phyloP scores from a whole-genome alignment of 2,113 vertebrate species.

The Anguilla japonica region DNA sequence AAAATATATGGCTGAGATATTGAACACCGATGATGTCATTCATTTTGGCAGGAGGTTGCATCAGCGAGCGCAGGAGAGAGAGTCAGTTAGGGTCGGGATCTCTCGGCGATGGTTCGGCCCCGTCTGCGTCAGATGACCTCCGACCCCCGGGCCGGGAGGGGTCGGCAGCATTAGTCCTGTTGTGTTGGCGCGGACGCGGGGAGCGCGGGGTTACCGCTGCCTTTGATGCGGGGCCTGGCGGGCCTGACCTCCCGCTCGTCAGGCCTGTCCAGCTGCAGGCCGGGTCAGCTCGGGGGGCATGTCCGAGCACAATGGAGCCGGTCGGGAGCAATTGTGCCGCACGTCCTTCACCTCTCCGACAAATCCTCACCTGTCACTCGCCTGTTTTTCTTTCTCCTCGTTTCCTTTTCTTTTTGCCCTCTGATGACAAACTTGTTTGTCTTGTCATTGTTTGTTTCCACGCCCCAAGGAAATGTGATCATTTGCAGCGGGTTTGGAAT shows the following conservation, averaged over 20 bases:
- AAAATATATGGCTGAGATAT: not conserved
- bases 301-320: slow-evolving; percentile 48
- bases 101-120: slow-evolving; percentile 27
- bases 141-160: slow-evolving; percentile 43
- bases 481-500: not conserved
- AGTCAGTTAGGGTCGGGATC: not conserved
- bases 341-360: not conserved
- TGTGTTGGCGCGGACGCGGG: slow-evolving; percentile 44
- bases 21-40: not conserved
- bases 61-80: not conserved
- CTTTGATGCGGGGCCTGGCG: slow-evolving; percentile 59
- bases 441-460: not conserved
- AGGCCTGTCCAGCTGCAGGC: slow-evolving; percentile 54
- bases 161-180: slow-evolving; percentile 54
- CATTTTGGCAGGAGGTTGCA: not conserved
- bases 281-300: slow-evolving; percentile 48
- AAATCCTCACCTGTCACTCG: not conserved
- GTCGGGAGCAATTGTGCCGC: slow-evolving; percentile 30
- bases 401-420: not conserved
- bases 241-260: slow-evolving; percentile 61
- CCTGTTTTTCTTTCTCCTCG: slow-evolving; percentile 20
- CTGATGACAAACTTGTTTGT: not conserved
- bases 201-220: slow-evolving; percentile 47
- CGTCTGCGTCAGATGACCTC: slow-evolving; percentile 51
- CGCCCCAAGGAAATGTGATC: not conserved